Base-by-base conservation (phyloP, 2,888 invertebrate genomes). In the Lordiphosa fenestrarum region DNA sequence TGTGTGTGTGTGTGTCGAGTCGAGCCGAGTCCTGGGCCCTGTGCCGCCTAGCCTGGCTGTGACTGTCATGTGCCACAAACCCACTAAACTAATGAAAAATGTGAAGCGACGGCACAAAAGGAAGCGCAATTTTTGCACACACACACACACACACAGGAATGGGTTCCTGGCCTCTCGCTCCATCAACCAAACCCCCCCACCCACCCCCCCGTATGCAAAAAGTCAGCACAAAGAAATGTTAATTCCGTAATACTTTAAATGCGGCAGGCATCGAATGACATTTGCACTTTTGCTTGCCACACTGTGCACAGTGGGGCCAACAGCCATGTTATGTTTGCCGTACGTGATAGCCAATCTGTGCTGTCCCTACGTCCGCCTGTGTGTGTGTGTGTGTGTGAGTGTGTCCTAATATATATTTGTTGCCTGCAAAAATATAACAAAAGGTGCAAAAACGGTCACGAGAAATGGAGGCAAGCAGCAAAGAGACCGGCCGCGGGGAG, bases 21-120 rank as follows among this genome's bases (percentile, higher is more conserved):
- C 30, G 9, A 30, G 30, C 9, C 30, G 52, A 60, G 70, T 66
- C 65, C 62, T 66, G 69, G 73, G 73, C 66, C 25, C 15, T 38
- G n/a, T 38, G 39, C 15, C 15, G 15, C 38, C 39, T 23, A n/a
- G 39, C 77, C 75, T 80, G 77, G 84, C 85, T 85, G 85, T 84
- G 86, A 86, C 86, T 87, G 86, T 87, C 86, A 86, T 87, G 86
- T 87, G 84, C 86, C 85, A 87, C 85, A 87, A 87, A 87, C 86
- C 86, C 87, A 87, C 87, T 87, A 87, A 87, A 86, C 82, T 86
- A 86, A 86, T 86, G 85, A 83, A 85, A 85, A 85, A 86, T 78
- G 84, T 81, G 69, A 77, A 82, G 69, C 70, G 69, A 80, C 78
- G 74, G 67, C 76, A 84, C 84, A 86, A 82, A 82, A 83, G 77